Evolutionary conservation across 2,797 vertebrate genomes (phyloP), one percentile per base, ranked within the genome.

Genomic region (Hippopotamyrus pictus): DNA sequence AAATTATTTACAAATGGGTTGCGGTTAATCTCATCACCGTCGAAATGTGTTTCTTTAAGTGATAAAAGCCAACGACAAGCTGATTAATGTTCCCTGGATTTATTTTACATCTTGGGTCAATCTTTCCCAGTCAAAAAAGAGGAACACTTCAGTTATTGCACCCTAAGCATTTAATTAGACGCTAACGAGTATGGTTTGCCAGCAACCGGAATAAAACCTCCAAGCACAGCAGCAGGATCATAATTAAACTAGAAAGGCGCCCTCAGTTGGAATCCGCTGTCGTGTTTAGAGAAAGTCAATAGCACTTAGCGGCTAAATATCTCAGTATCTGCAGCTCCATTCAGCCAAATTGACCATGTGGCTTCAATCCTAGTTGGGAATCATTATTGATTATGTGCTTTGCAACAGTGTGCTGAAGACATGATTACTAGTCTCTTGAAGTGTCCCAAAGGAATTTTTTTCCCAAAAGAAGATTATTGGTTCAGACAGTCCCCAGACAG

Each of bases 351-450:
- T 54, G 50, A 87, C 53, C 29, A 17, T 44, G 85, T 11, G 53
- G 85, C 5, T 87, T 87, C 50, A 87, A 6, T 87, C 53, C 19
- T 57, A 57, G 25, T n/a, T 29, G 25, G 85, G 85, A 87, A 87
- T 37, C 25, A 12, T 59, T 87, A 87, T 87, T 57, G 85, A 87
- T 87, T 87, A 87, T 57, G 85, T 9, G 6, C 85, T 87, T 87
- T 51, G 17, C n/a, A 29, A 87, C 22, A 59, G 33, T 59, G 50
- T 41, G 33, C 33, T 59, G 85, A 37, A 54, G 12, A 14, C 29
- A 54, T 86, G 50, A 87, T 87, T 87, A 53, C 51, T 87, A 17
- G 25, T 29, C 85, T 44, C 22, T 73, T n/a, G 85, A 87, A 51
- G 53, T 84, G 51, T 29, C 51, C 53, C 85, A 37, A 87, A 87